Evolutionary conservation across 1,140 invertebrate species (phyloP), one percentile per base, ranked within the genome.

Genomic region (Myzus persicae): DNA sequence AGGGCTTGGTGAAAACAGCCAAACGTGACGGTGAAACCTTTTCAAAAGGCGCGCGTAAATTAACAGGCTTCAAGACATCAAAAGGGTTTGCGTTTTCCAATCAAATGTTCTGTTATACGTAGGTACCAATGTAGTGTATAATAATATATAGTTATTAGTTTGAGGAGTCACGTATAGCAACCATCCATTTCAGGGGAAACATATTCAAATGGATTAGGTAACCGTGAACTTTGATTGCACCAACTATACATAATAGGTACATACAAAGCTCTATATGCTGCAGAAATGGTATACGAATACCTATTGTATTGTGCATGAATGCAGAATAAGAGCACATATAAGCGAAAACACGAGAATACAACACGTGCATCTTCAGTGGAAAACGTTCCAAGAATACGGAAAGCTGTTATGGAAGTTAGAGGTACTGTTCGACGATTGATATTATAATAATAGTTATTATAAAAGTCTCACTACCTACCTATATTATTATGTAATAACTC

Each of bases 101-200:
- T 67, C 59, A 67, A 67, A 67, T 67, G 31, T 67, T 67, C 59
- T 67, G 59, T 67, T 67, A 67, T 31, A 14, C 54, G 54, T 31
- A 26, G 22, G 24, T 26, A 4, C 9, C 2, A 31, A 67, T 67
- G 59, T 4, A n/a, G 11, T 31, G 3, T 31, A 31, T 31, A 67
- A 67, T 31, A 67, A 67, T 67, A 67, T 67, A 67, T n/a, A n/a
- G 59, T 67, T 67, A 67, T 67, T 67, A 67, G 59, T 67, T 67
- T n/a, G 8, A 67, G 31, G 31, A 67, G 26, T 67, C 26, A 9
- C 31, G 9, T 67, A 51, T 24, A 59, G 54, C 59, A 67, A 67
- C 59, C 59, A 67, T 31, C n/a, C 8, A 31, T 67, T 76, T 76
- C 59, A 14, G 5, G 14, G 59, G 14, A 76, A 76, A 76, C 59